Base-by-base conservation (phyloP, 2,797 vertebrate species). In the Helostoma temminkii region DNA sequence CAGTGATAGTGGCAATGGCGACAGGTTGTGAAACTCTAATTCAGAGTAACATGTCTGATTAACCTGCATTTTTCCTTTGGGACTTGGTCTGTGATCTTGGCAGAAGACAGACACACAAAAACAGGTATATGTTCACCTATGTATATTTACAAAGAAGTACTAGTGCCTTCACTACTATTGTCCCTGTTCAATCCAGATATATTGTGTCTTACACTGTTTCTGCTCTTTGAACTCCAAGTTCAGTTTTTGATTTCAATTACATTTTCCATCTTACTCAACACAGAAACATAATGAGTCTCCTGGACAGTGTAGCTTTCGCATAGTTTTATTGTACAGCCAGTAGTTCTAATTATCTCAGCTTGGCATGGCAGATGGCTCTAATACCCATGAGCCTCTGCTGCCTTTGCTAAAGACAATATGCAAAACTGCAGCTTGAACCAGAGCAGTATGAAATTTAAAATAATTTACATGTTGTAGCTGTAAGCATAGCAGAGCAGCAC, bases 1-100 rank as follows among this genome's bases (percentile, higher is more conserved):
- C 61, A 48, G 77, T 3, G 62, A 60, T 52, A 67, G 65, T 22
- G 82, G 62, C 46, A 57, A 22, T 45, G 70, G 58, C 82, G 86
- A 89, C 78, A 87, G 79, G 70, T 73, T 77, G 84, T 52, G 71
- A 78, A 86, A 76, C 81, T 80, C 78, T 88, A 86, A 88, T 84
- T 77, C 80, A 50, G 76, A 86, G 77, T 78, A 91, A 88, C 87
- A 81, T 80, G 78, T 91, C 88, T 86, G 89, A 92, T 92, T 89
- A 93, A 91, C 86, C 86, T 82, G 69, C 73, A 76, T 78, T 64
- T 73, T 72, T 85, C 85, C 86, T 85, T 59, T 79, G 85, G 84
- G 84, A 88, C 68, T 52, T 39, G 54, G 15, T 81, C 42, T 57
- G 63, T 75, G 71, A 49, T 21, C 46, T 67, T 42, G 71, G 59